Conservation (phyloP, 2,113 vertebrate species). For the Pelmatolapia mariae region DNA sequence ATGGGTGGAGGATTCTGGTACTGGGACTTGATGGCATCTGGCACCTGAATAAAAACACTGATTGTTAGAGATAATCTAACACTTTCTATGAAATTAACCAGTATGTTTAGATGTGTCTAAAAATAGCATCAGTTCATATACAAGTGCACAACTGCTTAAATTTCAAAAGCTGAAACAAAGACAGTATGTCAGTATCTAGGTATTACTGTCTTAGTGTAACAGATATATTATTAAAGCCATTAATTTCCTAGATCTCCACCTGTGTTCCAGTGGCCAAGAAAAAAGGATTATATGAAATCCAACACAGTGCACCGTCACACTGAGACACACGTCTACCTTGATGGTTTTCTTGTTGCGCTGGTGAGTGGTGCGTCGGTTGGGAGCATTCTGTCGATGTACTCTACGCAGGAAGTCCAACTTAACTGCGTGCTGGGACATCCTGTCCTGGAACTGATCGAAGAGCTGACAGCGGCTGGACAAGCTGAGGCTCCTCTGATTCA, state of each 20-base stretch:
- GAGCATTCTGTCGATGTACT: conserved; percentile 88
- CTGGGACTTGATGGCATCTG: conserved; percentile 95
- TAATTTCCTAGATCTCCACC: not conserved
- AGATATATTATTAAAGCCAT: not conserved
- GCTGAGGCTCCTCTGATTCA: conserved; percentile 93
- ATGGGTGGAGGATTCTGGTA: conserved; percentile 87
- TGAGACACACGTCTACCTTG: conserved; percentile 73
- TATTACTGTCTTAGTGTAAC: not conserved
- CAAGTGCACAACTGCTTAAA: not conserved
- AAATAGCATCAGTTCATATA: not conserved
- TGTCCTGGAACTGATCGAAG: conserved; percentile 96
- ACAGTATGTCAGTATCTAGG: not conserved
- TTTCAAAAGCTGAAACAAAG: not conserved
- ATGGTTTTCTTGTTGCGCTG: conserved; percentile 83
- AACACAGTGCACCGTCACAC: not conserved
- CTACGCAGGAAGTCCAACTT: conserved; percentile 94
- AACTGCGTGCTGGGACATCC: conserved; percentile 93
- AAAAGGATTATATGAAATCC: not conserved
- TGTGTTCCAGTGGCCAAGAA: not conserved
- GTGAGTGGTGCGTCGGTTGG: conserved; percentile 78
- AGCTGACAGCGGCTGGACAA: conserved; percentile 95
- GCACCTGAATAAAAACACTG: conserved; percentile 75
- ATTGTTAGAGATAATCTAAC: not conserved
- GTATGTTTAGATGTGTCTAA: not conserved
- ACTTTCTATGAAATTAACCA: not conserved